Conservation (phyloP, 2,888 invertebrate genomes). For the Oscheius onirici region DNA sequence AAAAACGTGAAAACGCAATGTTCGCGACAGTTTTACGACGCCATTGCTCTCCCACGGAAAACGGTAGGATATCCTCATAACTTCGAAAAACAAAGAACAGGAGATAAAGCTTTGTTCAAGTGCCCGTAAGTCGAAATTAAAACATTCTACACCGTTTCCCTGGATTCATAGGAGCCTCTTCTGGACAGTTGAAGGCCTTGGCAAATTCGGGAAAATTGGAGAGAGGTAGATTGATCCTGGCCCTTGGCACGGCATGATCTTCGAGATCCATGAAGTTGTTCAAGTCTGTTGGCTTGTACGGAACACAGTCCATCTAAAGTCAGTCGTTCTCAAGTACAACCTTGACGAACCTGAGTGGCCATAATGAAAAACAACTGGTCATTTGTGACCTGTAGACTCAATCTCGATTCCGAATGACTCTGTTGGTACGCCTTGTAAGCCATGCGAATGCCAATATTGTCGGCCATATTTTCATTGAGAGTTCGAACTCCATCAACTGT, state of each 20-base stretch:
- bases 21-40: background rate
- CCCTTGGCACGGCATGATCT: conserved; percentile 9
- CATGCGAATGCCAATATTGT: conserved; percentile 11
- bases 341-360: conserved; percentile 1
- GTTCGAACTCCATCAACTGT: background rate
- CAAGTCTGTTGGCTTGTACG: background rate
- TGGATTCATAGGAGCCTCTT: conserved; percentile 5
- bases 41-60: background rate
- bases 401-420: background rate
- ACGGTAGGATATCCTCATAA: too few relatives aligned
- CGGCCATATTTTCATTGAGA: conserved; percentile 15
- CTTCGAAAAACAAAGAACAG: too few relatives aligned
- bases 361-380: conserved; percentile 15
- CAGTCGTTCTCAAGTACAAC: background rate
- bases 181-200: conserved; percentile 18
- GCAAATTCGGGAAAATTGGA: conserved; percentile 12
- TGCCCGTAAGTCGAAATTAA: background rate
- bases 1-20: too few relatives aligned
- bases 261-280: conserved; percentile 6
- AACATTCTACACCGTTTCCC: conserved; percentile 22
- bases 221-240: conserved; percentile 6
- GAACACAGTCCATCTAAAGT: conserved; percentile 16
- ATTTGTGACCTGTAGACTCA: background rate
- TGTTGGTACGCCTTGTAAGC: conserved; percentile 11
- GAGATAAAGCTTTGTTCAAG: background rate